Base-by-base conservation (phyloP, 1,140 invertebrate species). In the Drosophila aff. region DNA sequence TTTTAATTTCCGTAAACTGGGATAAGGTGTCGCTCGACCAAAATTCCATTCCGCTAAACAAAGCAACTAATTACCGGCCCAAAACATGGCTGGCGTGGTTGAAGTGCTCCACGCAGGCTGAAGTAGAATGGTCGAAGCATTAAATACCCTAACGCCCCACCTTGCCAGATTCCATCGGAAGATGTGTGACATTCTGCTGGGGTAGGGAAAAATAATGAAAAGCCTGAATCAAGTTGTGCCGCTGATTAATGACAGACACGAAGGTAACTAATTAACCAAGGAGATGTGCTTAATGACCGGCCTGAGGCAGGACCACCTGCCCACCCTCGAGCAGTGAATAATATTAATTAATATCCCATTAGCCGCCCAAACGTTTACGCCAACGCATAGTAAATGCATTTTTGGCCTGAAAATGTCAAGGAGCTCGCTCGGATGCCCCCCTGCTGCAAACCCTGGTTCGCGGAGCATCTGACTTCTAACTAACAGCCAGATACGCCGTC, bases 271-370 rank as follows among this genome's bases (percentile, higher is more conserved):
- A 71, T 71, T 68, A 55, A 55, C 49, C 40, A 67, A 31, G 18
- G 18, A 31, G 49, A 44, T 53, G 62, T 21, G 38, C 47, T 21
- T 66, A 69, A 65, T 65, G 60, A 69, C 61, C 47, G 9, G n/a
- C 33, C 21, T 21, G 26, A 28, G 50, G 33, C 31, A 40, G 31
- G 44, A 41, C 23, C 41, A 6, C n/a, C 38, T 11, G 11, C 13
- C 57, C 26, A 23, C n/a, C 46, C 41, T 49, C 9, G 16, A 44
- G n/a, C 28, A n/a, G n/a, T 71, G 49, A 53, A 68, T 57, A 72
- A 68, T 68, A 57, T 68, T 68, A 72, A 72, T 68, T 68, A 68
- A 68, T 57, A 57, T 73, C 28, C 52, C 66, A 73, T 71, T 60
- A 71, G 53, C 43, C 28, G 33, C n/a, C 10, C 15, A 46, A 46